phyloP scores from a whole-genome alignment of 2,888 invertebrate species.

The Cheilosia vulpina region DNA sequence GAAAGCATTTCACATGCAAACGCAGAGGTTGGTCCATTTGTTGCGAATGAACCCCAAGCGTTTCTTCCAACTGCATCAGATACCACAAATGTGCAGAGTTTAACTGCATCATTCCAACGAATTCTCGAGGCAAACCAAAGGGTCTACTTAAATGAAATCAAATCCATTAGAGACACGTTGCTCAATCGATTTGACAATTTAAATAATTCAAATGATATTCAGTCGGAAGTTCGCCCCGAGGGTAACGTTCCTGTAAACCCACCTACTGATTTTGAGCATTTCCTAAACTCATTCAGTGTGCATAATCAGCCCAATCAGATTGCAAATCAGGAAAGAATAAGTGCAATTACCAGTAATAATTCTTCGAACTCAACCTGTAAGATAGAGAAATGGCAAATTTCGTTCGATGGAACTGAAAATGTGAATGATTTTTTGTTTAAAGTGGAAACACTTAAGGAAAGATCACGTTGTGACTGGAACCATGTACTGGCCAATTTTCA shows the following conservation, averaged over 20 bases:
- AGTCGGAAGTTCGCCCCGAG: not conserved
- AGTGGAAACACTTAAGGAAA: no score
- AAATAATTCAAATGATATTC: not conserved
- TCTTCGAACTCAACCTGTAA: not conserved
- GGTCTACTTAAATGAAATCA: not conserved
- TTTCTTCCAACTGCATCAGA: not conserved
- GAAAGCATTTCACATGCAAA: no score
- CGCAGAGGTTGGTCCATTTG: no score
- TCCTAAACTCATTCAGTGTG: not conserved
- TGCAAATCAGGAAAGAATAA: no score
- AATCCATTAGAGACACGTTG: not conserved
- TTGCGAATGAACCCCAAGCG: not conserved
- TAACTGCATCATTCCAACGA: not conserved
- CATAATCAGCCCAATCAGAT: not conserved
- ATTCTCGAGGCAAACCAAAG: slow-evolving; percentile 4
- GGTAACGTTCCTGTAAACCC: not conserved
- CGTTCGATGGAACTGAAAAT: not conserved
- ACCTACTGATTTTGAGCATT: slow-evolving; percentile 1
- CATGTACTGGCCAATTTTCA: slow-evolving; percentile 4
- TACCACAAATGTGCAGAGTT: not conserved
- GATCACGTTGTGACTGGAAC: not conserved
- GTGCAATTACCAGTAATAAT: not conserved
- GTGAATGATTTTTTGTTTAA: not conserved
- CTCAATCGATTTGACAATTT: not conserved
- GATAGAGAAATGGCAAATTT: not conserved